phyloP scores from a whole-genome alignment of 2,113 vertebrate genomes.

The Notarius lentiginosus region DNA sequence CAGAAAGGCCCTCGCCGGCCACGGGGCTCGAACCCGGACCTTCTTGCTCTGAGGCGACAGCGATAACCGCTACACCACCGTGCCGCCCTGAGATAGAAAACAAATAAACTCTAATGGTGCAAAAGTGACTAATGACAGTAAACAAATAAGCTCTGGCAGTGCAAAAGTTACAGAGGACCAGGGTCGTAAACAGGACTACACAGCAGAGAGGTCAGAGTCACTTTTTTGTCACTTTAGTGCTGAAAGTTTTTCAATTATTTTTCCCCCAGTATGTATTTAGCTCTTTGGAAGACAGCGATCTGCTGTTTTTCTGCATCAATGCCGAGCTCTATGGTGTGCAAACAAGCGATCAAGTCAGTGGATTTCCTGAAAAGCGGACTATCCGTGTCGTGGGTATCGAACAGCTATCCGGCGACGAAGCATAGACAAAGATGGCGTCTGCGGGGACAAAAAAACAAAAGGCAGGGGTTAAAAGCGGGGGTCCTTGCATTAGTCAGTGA shows the following conservation, averaged over 20 bases:
- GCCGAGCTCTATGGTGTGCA: neutral
- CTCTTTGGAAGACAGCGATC: neutral
- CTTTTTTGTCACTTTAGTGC: neutral
- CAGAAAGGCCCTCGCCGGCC: too few relatives aligned
- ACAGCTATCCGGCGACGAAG: neutral
- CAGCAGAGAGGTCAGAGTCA: too few relatives aligned
- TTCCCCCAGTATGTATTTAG: neutral
- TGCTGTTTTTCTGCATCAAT: neutral
- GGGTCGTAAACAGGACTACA: too few relatives aligned
- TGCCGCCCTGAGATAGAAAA: too few relatives aligned
- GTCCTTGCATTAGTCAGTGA: conserved; percentile 68
- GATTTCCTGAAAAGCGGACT: conserved; percentile 7
- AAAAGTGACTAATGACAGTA: too few relatives aligned
- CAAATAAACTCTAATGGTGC: too few relatives aligned
- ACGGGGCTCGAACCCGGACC: too few relatives aligned
- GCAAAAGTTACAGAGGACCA: too few relatives aligned
- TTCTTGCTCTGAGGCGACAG: too few relatives aligned
- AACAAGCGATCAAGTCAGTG: neutral
- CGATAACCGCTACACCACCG: too few relatives aligned
- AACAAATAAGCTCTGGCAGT: too few relatives aligned
- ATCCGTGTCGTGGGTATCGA: neutral
- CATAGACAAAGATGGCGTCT: neutral
- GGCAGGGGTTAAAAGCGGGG: conserved; percentile 49
- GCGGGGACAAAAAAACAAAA: conserved; percentile 67
- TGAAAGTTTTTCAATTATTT: neutral